Evolutionary conservation across 2,888 invertebrate genomes (phyloP).

Genomic region (Tetragonula carbonaria): DNA sequence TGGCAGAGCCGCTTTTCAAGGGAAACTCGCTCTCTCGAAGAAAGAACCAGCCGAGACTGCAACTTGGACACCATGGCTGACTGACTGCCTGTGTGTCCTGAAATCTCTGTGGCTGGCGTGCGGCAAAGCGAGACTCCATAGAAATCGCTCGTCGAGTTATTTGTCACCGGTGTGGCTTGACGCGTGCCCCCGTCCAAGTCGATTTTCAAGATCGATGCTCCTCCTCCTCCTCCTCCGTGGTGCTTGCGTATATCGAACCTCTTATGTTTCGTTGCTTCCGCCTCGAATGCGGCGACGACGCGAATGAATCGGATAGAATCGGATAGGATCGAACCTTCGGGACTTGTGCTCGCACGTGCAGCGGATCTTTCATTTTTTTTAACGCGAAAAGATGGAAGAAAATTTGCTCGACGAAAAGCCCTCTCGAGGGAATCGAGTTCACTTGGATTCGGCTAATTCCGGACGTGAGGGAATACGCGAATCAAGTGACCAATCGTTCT

Average conservation of each 20-base stretch:
- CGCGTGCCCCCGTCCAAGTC: conserved; percentile 13
- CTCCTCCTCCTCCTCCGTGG: neutral
- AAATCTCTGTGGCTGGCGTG: conserved; percentile 3
- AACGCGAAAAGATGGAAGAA: too few species aligned
- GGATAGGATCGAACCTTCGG: neutral
- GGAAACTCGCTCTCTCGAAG: conserved; percentile 27
- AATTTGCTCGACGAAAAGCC: too few species aligned
- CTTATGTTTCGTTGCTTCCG: conserved; percentile 5
- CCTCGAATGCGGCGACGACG: neutral
- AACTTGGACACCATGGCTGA: conserved; percentile 45
- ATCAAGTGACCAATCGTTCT: too few species aligned
- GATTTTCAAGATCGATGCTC: conserved; percentile 54
- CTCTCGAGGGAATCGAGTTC: too few species aligned
- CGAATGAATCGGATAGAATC: neutral
- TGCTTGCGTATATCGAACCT: neutral
- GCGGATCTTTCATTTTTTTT: too few species aligned
- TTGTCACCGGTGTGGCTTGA: conserved; percentile 47
- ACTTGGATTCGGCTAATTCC: too few species aligned
- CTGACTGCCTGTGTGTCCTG: conserved; percentile 31
- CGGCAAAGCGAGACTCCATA: conserved; percentile 38
- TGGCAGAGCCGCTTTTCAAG: conserved; percentile 51
- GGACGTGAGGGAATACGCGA: too few species aligned
- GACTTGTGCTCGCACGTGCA: neutral
- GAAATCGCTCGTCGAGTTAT: conserved; percentile 58
- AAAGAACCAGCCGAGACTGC: conserved; percentile 33